Conservation (phyloP, 2,888 invertebrate species). For the Acleris sparsana region DNA sequence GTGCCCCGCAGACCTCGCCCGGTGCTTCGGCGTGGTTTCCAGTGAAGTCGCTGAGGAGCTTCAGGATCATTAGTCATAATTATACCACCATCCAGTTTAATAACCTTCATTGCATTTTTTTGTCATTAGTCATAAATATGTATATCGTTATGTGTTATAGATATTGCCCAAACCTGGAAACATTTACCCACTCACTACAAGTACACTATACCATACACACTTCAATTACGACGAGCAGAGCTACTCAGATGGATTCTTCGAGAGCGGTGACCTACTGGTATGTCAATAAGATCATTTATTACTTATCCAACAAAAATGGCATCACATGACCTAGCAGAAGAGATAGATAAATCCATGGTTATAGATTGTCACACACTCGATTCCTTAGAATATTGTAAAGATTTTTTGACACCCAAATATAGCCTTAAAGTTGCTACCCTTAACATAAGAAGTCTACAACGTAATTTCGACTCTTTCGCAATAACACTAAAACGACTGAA, state of each 20-base stretch:
- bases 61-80: not conserved
- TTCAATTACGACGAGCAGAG: not conserved
- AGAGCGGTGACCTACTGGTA: not conserved
- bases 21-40: not conserved
- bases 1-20: not conserved
- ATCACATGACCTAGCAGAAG: slow-evolving; percentile 2
- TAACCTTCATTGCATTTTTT: not conserved
- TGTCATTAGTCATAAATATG: no score
- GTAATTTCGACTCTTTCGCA: slow-evolving; percentile 2
- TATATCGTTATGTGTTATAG: no score
- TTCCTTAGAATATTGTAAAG: not conserved
- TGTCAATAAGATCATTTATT: not conserved
- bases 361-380: slow-evolving; percentile 2
- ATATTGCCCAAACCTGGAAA: not conserved
- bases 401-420: slow-evolving; percentile 1
- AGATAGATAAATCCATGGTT: not conserved
- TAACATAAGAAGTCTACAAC: slow-evolving; percentile 5
- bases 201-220: not conserved
- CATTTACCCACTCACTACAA: not conserved
- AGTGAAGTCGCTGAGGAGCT: not conserved
- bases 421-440: slow-evolving; percentile 6
- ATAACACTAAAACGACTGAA: not conserved
- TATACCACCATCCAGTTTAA: not conserved
- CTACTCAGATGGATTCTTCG: not conserved
- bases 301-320: not conserved